Evolutionary conservation across 2,113 vertebrate genomes (phyloP), one percentile per base, ranked within the genome.

Genomic region (Reinhardtius hippoglossoides): DNA sequence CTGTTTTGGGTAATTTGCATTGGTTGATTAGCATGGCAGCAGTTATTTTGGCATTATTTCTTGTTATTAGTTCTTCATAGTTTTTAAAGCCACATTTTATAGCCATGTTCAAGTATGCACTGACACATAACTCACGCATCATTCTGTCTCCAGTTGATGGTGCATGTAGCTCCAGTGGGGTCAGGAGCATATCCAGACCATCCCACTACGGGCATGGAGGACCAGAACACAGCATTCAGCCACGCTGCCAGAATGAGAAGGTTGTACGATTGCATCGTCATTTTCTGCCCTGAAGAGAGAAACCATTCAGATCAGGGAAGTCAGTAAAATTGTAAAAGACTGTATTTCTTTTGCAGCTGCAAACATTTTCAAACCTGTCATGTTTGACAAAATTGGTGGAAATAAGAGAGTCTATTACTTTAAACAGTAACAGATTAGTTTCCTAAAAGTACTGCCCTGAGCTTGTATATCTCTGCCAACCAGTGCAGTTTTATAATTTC

Each of bases 221-320:
- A 97, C 98, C 98, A 99, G 82, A 99, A 98, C 18, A 98, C 83
- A 2, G 97, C 98, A 62, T 99, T 99, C 44, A 96, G 82, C 98
- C 98, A 99, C 2, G 98, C 97, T 27, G 96, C 94, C 79, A 96
- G 76, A 68, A 99, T 97, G 20, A 99, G 92, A 23, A 90, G 18
- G 7, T 93, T 83, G 46, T 99, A 98, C 18, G 94, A 97, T 9
- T 58, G 83, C 18, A 83, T 24, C 0, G 95, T 96, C 95, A 98
- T 95, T 88, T 96, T 97, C 92, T 96, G 95, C 56, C 96, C 98
- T 99, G 68, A 9, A 12, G 58, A 61, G 65, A 92, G 4, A 77
- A 56, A 56, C 16, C 23, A 4, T 1, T 2, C 55, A 58, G 4
- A 20, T 60, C 27, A 40, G 46, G n/a, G 3, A 16, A 35, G 67